Evolutionary conservation across 2,888 invertebrate species (phyloP), one percentile per base, ranked within the genome.

Genomic region (Trachelus stipa): DNA sequence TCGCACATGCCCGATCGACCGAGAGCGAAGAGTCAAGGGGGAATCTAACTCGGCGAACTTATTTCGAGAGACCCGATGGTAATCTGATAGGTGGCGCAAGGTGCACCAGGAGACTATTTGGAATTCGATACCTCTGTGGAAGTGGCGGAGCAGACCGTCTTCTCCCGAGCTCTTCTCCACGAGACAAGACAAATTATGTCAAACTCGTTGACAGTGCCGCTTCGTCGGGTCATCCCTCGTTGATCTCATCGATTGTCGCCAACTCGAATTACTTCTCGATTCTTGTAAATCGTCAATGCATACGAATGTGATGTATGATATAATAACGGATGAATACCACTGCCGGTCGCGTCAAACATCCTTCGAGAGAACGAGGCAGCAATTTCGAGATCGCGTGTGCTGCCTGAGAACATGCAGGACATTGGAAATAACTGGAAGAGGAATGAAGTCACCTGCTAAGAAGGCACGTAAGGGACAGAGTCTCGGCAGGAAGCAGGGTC

Each of bases 21-120:
- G 15, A 6, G 15, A 40, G 40, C 15, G 15, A 15, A 1, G 40
- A 40, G 40, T 15, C 69, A 11, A 9, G 1, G 31, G 11, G 11
- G 69, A 69, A 12, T 69, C 73, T 78, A 78, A 78, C 76, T 73
- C 75, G 75, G 78, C 75, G 75, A 75, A 40, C 40, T 15, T 76
- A 81, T 82, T 73, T 76, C 79, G 80, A 80, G 78, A 80, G 79
- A 79, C 75, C 77, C 80, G 84, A 83, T 83, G 84, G 85, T 86
- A 86, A 86, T 84, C 82, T 82, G 85, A 40, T 40, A 85, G 84
- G 81, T 79, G 80, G 81, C 82, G 82, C 81, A 81, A 81, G 78
- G 78, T 78, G 78, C 78, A 73, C 78, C 71, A 23, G 73, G 74
- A 68, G 75, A 74, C 73, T 78, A 78, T 76, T 78, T 78, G 78